Conservation (phyloP, 2,888 invertebrate genomes). For the Acanthoscelides obtectus region DNA sequence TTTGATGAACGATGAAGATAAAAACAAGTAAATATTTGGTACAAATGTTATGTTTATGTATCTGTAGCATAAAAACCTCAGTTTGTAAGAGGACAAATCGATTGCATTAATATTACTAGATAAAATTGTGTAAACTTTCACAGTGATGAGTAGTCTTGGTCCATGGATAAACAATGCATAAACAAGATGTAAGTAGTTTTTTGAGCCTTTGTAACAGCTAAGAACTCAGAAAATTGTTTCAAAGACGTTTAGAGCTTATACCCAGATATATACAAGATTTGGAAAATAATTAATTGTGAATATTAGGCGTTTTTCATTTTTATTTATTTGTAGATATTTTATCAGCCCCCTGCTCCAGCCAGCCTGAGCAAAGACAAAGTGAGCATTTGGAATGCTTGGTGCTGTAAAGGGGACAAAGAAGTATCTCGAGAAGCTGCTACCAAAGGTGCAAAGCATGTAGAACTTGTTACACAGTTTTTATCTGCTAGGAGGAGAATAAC, state of each 20-base stretch:
- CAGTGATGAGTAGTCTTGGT: background rate
- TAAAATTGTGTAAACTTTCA: background rate
- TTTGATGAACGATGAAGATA: no score
- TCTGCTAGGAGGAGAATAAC: slow-evolving; percentile 53
- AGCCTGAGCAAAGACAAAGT: slow-evolving; percentile 37
- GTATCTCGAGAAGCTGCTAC: slow-evolving; percentile 64
- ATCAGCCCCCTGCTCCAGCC: slow-evolving; percentile 30
- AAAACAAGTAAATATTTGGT: no score
- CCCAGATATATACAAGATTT: no score
- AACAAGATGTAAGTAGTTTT: background rate
- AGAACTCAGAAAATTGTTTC: no score
- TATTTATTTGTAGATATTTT: background rate
- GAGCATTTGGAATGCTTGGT: slow-evolving; percentile 62
- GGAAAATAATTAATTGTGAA: background rate
- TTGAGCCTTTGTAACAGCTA: no score
- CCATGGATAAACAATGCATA: background rate
- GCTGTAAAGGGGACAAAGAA: slow-evolving; percentile 57
- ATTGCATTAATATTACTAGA: background rate
- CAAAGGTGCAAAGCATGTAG: slow-evolving; percentile 58
- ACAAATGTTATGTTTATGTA: background rate
- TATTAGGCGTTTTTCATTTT: background rate
- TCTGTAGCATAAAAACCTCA: background rate
- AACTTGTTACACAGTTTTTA: slow-evolving; percentile 56
- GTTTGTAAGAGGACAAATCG: background rate
- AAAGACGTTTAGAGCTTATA: no score